Conservation (phyloP, 1,140 invertebrate genomes). For the Ericerus pela region DNA sequence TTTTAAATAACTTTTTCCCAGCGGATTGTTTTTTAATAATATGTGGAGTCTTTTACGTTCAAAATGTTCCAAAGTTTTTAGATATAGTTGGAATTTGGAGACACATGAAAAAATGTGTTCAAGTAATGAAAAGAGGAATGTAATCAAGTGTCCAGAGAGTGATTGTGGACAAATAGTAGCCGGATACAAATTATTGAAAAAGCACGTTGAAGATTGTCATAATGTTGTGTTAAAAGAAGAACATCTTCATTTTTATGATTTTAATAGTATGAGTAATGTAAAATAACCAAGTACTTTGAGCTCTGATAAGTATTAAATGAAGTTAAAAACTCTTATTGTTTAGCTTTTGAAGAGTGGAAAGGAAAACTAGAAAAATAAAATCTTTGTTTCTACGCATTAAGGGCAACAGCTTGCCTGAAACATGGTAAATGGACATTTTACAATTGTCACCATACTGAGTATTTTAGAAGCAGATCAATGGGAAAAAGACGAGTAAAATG, state of each 20-base stretch:
- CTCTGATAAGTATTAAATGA: not conserved
- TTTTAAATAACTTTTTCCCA: too few species aligned
- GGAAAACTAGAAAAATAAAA: not conserved
- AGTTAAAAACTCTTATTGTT: not conserved
- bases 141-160: too few species aligned
- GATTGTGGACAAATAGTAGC: too few species aligned
- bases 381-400: not conserved
- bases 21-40: too few species aligned
- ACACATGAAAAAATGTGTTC: not conserved
- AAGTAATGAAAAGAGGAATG: not conserved
- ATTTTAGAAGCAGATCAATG: not conserved
- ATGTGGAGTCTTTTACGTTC: too few species aligned
- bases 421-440: not conserved
- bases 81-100: not conserved
- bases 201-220: not conserved
- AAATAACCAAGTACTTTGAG: not conserved
- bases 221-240: too few species aligned
- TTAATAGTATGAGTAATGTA: not conserved
- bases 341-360: not conserved
- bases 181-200: not conserved
- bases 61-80: not conserved
- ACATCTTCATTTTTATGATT: not conserved
- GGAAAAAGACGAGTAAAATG: not conserved
- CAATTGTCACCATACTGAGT: not conserved
- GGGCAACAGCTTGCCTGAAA: too few species aligned